A percentile compares a stretch with the other conserved stretches of the same genome.
phyloP scores from a whole-genome alignment of 2,797 vertebrate species.

The Glyptemys insculpta region DNA sequence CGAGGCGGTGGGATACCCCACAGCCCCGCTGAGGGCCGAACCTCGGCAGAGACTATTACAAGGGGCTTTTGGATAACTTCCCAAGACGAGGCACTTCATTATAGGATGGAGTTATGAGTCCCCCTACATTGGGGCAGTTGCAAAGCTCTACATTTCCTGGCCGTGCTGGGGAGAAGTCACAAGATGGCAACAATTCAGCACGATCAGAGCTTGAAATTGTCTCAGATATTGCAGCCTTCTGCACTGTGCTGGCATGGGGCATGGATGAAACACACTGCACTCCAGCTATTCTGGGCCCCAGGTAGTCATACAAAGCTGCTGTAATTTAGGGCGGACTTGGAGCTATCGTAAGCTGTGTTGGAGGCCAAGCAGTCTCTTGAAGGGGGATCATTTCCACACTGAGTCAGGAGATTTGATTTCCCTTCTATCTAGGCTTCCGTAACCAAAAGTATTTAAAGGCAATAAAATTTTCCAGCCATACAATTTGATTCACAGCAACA shows the following conservation, averaged over 20 bases:
- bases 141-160: neutral
- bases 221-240: too few species aligned
- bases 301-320: neutral
- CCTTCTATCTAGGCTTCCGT: neutral
- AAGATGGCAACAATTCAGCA: neutral
- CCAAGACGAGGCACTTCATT: neutral
- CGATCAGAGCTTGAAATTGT: too few species aligned
- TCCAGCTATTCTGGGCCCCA: neutral
- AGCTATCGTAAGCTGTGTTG: neutral
- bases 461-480: neutral
- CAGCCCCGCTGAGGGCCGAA: too few species aligned
- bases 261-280: neutral
- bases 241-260: neutral
- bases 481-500: rapidly evolving
- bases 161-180: neutral
- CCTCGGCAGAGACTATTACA: too few species aligned
- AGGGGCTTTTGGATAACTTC: neutral
- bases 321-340: neutral
- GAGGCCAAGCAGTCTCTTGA: neutral
- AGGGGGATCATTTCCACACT: neutral
- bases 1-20: too few species aligned
- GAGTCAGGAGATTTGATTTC: neutral
- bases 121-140: neutral
- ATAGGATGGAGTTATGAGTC: neutral
- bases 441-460: neutral